Evolutionary conservation across 2,888 invertebrate species (phyloP), one percentile per base, ranked within the genome.

Genomic region (Chalcosyrphus nemorum): DNA sequence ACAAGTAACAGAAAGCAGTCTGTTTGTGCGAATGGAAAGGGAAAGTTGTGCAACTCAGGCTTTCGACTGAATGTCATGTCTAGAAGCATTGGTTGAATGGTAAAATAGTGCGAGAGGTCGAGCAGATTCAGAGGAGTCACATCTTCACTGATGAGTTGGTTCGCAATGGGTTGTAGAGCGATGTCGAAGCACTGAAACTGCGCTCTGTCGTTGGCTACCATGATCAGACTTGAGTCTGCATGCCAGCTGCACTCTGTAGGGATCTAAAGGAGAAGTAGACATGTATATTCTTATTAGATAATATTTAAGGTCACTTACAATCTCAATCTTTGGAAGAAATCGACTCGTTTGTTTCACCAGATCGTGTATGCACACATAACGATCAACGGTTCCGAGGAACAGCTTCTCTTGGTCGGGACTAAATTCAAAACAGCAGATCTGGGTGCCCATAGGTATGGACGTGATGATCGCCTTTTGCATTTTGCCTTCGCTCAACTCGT

Each of bases 311-410:
- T n/a, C n/a, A 93, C 94, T 94, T 91, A 97, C 97, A 92, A 98
- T 96, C 70, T 95, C 94, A 70, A 96, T 95, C 90, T 95, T 95
- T 38, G 90, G 86, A 2, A 95, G 94, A 15, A 95, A 94, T 89
- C 94, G 94, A 4, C 96, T 97, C 0, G 95, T 93, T 52, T 96
- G 96, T 85, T 94, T 94, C 24, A 93, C 92, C 76, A 95, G 93
- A 92, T 98, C 97, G 87, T 96, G 94, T 21, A 98, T 92, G 43
- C 95, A 96, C 81, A 98, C 91, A 2, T 96, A 95, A 4, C 96
- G 96, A 92, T 98, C 97, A 57, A 96, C 95, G 88, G 97, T 97
- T 6, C 97, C 96, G 50, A 96, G 91, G 24, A 97, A 92, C 6
- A 98, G 92, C 87, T 95, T 94, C 88, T 95, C 94, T 90, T 95